Percentiles rank a stretch among this genome's conserved stretches.
phyloP scores from a whole-genome alignment of 1,140 invertebrate genomes.

The Sipha flava region DNA sequence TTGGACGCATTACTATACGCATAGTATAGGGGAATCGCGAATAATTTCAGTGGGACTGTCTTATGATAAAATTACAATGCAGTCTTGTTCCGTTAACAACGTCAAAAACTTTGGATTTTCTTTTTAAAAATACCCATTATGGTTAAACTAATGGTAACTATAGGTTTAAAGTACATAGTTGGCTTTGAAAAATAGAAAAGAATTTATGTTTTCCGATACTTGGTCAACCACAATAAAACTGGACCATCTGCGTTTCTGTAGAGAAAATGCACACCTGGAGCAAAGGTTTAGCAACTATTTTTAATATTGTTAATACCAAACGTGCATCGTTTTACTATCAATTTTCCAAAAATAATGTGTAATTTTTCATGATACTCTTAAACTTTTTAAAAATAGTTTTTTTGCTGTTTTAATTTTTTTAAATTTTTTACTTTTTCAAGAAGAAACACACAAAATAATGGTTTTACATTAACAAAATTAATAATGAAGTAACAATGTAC shows the following conservation, averaged over 20 bases:
- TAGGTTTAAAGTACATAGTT: neutral
- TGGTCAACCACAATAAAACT: slow-evolving; percentile 8
- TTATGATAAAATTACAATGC: neutral
- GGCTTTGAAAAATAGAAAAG: neutral
- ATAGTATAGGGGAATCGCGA: neutral
- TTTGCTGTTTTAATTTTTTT: no score
- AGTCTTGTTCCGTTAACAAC: neutral
- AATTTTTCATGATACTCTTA: no score
- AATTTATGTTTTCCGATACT: neutral
- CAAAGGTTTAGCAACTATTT: neutral
- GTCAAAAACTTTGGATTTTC: neutral
- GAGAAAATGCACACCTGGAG: neutral
- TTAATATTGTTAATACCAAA: no score
- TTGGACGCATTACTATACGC: neutral
- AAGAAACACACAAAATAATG: no score
- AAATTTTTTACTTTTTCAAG: no score
- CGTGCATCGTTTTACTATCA: no score
- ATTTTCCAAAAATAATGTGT: no score
- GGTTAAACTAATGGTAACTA: neutral
- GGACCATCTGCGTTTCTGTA: neutral
- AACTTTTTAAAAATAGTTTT: no score
- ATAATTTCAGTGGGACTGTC: neutral
- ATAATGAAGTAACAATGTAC: no score
- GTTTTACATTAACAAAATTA: no score
- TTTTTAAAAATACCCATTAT: neutral